Percentiles rank a stretch among this genome's conserved stretches.
Evolutionary conservation across 37 sponge, comb jelly and placozoan genomes (phyloP).

Genomic region (Beroe ovata): DNA sequence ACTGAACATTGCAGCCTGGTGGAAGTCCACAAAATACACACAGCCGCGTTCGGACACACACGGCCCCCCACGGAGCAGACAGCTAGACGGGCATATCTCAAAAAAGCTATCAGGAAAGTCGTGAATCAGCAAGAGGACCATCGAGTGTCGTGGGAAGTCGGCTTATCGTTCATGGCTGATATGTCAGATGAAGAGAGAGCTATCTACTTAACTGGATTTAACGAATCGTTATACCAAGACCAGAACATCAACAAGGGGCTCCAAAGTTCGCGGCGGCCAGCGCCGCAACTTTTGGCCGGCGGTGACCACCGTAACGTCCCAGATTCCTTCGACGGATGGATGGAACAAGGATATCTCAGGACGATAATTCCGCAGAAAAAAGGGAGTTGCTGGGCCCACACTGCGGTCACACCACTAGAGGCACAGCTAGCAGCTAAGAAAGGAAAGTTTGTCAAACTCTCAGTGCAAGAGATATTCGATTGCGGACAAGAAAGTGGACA

Average conservation of each 20-base stretch:
- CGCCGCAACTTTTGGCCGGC: too few relatives aligned
- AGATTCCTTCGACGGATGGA: not conserved
- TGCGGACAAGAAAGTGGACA: not conserved
- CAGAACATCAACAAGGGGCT: not conserved
- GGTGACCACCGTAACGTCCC: not conserved
- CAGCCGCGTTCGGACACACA: not conserved
- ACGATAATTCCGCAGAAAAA: not conserved
- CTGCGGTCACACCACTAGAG: not conserved
- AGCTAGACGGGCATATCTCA: not conserved
- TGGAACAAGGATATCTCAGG: not conserved
- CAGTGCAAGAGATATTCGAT: not conserved
- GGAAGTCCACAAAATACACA: not conserved
- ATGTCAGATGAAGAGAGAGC: not conserved
- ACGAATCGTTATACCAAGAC: not conserved
- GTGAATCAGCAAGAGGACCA: not conserved
- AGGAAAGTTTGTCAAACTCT: not conserved
- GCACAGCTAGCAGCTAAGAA: not conserved
- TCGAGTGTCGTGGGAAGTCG: not conserved
- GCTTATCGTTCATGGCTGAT: not conserved
- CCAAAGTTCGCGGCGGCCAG: not conserved
- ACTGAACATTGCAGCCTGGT: not conserved
- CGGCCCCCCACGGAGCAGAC: not conserved
- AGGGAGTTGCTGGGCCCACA: not conserved
- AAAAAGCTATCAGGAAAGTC: not conserved
- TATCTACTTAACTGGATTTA: not conserved